These are phyloP conservation scores for Cheilosia grossa DNA, from an alignment of 2,888 invertebrate genomes.

Conservation along the genomic window DNA sequence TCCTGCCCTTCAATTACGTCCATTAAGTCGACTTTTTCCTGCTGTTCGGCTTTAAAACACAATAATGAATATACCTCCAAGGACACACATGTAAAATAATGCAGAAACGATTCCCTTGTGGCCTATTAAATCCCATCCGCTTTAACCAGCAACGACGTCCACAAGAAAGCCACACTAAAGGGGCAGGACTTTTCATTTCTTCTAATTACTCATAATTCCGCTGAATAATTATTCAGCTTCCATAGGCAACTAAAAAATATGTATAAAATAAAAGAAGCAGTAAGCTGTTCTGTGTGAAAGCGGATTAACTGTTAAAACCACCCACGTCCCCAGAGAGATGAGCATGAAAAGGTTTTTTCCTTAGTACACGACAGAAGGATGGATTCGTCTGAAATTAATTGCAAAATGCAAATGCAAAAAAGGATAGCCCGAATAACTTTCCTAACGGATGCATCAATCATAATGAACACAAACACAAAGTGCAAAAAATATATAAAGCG, in stretches of 20 bases:
- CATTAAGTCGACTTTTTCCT: not conserved
- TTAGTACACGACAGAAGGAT: conserved; percentile 27
- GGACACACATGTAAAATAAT: conserved; percentile 10
- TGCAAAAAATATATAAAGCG: not conserved
- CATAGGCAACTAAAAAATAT: not conserved
- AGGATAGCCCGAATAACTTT: not conserved
- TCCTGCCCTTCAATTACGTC: too few species aligned
- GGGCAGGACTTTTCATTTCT: conserved; percentile 43
- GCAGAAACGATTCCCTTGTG: not conserved
- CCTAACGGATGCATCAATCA: conserved; percentile 32
- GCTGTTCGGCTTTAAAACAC: not conserved
- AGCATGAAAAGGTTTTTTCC: not conserved
- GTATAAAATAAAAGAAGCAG: not conserved
- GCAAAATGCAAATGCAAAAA: conserved; percentile 29
- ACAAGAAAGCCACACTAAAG: conserved; percentile 57
- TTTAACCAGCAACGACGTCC: conserved; percentile 22
- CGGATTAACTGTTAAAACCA: conserved; percentile 48
- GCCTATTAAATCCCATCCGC: conserved; percentile 1
- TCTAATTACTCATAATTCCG: conserved; percentile 68
- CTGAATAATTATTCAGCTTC: conserved; percentile 60
- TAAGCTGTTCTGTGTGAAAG: conserved; percentile 11
- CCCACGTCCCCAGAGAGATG: not conserved
- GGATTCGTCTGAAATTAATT: conserved; percentile 67
- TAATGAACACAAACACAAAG: conserved; percentile 10
- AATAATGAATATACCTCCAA: conserved; percentile 5